Evolutionary conservation across 2,888 invertebrate genomes (phyloP).

Genomic region (Lasius fuliginosus): DNA sequence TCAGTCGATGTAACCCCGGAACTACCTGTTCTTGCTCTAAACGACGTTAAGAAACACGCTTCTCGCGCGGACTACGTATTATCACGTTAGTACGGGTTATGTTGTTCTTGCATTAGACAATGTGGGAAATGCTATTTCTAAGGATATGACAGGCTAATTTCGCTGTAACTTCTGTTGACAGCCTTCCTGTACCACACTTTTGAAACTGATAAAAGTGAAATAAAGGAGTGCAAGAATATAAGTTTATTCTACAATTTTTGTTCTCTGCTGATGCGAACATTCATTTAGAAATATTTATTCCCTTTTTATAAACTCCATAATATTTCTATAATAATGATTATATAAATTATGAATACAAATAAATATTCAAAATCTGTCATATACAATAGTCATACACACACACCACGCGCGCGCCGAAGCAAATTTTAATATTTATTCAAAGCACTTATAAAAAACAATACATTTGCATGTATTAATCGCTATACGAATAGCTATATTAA

Average conservation of each 20-base stretch:
- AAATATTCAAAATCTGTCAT: neutral
- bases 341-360: neutral
- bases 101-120: conserved; percentile 51
- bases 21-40: conserved; percentile 52
- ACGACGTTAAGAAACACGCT: conserved; percentile 51
- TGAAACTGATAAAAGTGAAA: neutral
- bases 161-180: conserved; percentile 41
- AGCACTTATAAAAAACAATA: neutral
- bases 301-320: neutral
- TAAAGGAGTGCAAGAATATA: neutral
- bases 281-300: neutral
- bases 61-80: conserved; percentile 40
- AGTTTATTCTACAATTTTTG: neutral
- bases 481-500: neutral
- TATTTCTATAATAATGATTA: neutral
- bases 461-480: neutral
- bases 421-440: conserved; percentile 5
- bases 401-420: neutral
- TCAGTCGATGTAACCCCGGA: conserved; percentile 34
- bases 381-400: neutral
- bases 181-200: neutral
- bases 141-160: conserved; percentile 47
- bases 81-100: conserved; percentile 43
- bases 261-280: neutral
- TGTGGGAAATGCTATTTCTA: conserved; percentile 39